Base-by-base conservation (phyloP, 2,888 invertebrate genomes). In the Scaptomyza caliginosa region DNA sequence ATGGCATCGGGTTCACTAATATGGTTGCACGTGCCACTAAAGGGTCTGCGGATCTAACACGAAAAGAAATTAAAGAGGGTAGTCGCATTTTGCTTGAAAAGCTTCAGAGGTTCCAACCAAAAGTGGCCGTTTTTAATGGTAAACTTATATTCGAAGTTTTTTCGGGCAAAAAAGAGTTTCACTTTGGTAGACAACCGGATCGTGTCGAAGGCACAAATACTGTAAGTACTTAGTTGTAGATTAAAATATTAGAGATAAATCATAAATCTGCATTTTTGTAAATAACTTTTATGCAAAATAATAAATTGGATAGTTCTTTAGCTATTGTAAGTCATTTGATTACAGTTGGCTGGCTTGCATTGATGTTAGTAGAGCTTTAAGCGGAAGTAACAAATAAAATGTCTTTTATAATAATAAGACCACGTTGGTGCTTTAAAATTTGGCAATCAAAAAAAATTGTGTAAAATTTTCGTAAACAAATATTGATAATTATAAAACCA, bases 81-180 rank as follows among this genome's bases (percentile, higher is more conserved):
- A 97, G 96, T 75, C 95, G 96, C 86, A 94, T 97, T 86, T 92
- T 99, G 77, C 93, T 96, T 81, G 97, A 97, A 89, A 99, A 99
- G 92, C 93, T 99, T 86, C 94, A 95, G 92, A 95, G 96, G 90
- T 98, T 95, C 93, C 95, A 96, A 88, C 99, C 99, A 77, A 99
- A 98, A 93, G 97, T 98, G 84, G 98, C 98, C 52, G 98, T 98
- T 43, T 98, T 98, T 92, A 99, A 99, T 93, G 99, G 99, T n/a
- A 99, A 99, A 93, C 94, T 98, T 84, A 99, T 99, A 88, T 99
- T 98, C 92, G 98, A 99, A 92, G 97, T 98, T 45, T 99, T 98
- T 93, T 97, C 97, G 65, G 98, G 98, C 13, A 97, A 97, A 92
- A 98, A 98, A 92, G 98, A 99, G 92, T 98, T 99, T 92, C 95